phyloP scores from a whole-genome alignment of 2,113 vertebrate species.

The Cygnus buccinator region DNA sequence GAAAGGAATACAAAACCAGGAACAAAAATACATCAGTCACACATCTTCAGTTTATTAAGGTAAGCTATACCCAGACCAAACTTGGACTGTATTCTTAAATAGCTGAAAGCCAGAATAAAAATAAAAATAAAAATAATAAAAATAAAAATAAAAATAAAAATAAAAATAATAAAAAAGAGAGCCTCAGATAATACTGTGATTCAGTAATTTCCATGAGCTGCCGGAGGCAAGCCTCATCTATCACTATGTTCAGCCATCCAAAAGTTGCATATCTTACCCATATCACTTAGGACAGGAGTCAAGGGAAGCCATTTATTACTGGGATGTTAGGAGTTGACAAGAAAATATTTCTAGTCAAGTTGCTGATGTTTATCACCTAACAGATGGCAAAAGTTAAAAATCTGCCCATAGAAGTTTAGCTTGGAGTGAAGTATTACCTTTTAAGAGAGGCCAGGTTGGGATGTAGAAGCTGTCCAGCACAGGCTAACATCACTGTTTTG shows the following conservation, averaged over 20 bases:
- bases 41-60: not conserved
- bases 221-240: not conserved
- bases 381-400: not conserved
- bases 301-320: not conserved
- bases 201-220: not conserved
- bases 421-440: not conserved
- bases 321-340: not conserved
- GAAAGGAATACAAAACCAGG: not conserved
- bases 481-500: not conserved
- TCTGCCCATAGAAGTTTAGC: not conserved
- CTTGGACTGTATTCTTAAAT: not conserved
- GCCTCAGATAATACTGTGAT: not conserved
- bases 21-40: not conserved
- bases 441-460: not conserved
- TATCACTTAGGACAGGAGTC: not conserved
- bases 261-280: not conserved
- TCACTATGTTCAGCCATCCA: accelerated
- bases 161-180: too few relatives aligned
- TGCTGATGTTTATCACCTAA: not conserved
- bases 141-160: too few relatives aligned
- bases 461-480: not conserved
- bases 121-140: not conserved
- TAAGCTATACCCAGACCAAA: not conserved
- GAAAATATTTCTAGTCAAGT: not conserved
- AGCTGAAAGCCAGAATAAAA: not conserved